Conservation (phyloP, 2,888 invertebrate species). For the Epistrophella euchroma region DNA sequence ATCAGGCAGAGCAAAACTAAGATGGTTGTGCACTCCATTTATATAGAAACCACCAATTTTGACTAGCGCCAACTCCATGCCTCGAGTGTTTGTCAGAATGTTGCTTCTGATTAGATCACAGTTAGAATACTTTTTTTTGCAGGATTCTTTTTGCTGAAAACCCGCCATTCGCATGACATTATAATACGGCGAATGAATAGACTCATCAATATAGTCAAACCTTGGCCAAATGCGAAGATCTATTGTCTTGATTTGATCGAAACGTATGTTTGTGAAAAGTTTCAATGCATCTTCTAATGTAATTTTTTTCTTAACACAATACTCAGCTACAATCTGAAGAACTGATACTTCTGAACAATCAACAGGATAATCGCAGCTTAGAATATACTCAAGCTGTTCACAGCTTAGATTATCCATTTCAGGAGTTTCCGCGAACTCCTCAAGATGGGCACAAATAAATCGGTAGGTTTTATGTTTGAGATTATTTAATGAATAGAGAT, state of each 20-base stretch:
- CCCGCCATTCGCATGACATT: conserved; percentile 46
- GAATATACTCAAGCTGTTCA: conserved; percentile 86
- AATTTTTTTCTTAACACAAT: conserved; percentile 83
- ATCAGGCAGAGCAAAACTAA: conserved; percentile 87
- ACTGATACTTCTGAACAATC: conserved; percentile 88
- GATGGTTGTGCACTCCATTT: conserved; percentile 88
- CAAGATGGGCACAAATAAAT: conserved; percentile 87
- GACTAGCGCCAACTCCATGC: conserved; percentile 88
- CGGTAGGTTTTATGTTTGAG: conserved; percentile 87
- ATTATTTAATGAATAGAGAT: conserved; percentile 87
- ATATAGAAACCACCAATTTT: conserved; percentile 89
- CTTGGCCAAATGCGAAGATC: conserved; percentile 48
- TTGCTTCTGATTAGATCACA: conserved; percentile 74
- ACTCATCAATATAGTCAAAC: conserved; percentile 43
- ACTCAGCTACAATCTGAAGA: conserved; percentile 86
- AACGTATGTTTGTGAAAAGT: conserved; percentile 79
- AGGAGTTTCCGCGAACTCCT: conserved; percentile 86
- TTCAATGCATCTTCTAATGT: conserved; percentile 74
- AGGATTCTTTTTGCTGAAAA: conserved; percentile 44
- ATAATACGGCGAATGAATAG: conserved; percentile 48
- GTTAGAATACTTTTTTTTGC: conserved; percentile 32
- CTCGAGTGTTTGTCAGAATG: conserved; percentile 86
- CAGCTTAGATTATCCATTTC: conserved; percentile 87
- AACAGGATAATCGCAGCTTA: conserved; percentile 88
- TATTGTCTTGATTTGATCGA: conserved; percentile 78